Evolutionary conservation across 2,797 vertebrate species (phyloP).

Genomic region (Eulemur albifrons): DNA sequence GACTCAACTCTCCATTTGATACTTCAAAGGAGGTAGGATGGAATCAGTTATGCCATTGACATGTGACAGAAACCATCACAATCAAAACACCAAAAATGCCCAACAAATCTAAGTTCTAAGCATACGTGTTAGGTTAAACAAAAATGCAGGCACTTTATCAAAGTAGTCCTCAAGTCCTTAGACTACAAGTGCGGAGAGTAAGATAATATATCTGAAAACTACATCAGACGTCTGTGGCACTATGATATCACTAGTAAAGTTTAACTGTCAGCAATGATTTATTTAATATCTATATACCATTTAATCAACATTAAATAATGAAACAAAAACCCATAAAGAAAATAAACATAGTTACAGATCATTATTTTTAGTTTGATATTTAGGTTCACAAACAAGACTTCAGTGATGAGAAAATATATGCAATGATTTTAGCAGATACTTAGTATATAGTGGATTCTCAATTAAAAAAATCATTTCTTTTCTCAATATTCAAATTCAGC

Average conservation of each 20-base stretch:
- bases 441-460: neutral
- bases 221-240: neutral
- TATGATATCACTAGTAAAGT: neutral
- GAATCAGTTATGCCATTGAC: neutral
- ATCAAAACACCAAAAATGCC: neutral
- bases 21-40: neutral
- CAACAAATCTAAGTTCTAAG: neutral
- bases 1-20: neutral
- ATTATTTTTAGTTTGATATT: neutral
- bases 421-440: neutral
- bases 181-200: neutral
- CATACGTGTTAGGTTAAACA: neutral
- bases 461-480: neutral
- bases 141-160: neutral
- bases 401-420: neutral
- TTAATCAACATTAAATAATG: neutral
- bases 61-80: neutral
- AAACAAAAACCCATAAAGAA: neutral
- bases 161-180: neutral
- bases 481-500: neutral
- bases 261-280: neutral
- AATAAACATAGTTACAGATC: neutral
- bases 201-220: neutral
- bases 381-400: constrained; percentile 11
- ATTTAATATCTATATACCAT: neutral